These are phyloP conservation scores for Bubo bubo DNA, from an alignment of 2,113 vertebrate species.

Conservation along the genomic window DNA sequence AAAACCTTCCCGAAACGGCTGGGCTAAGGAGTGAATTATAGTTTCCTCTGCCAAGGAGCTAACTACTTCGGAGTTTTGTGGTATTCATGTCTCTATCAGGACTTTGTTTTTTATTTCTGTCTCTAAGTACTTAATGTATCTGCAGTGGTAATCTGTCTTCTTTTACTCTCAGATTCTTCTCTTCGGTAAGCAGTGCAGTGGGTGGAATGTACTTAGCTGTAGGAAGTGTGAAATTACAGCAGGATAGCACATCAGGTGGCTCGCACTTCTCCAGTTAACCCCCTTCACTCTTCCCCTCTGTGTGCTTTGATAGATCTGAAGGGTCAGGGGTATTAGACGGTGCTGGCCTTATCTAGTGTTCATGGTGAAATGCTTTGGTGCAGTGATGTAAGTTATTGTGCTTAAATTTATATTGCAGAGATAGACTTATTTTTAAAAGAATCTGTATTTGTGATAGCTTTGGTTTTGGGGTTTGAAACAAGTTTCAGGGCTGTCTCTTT, in stretches of 20 bases:
- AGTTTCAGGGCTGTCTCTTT: background rate
- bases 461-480: background rate
- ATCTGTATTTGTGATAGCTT: background rate
- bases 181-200: background rate
- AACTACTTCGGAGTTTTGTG: background rate
- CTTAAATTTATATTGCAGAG: background rate
- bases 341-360: background rate
- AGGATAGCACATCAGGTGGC: background rate
- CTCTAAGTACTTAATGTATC: background rate
- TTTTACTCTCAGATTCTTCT: background rate
- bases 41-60: slow-evolving; percentile 1
- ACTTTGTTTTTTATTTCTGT: background rate
- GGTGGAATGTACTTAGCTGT: background rate
- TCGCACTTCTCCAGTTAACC: background rate
- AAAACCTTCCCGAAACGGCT: background rate
- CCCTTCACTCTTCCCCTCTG: background rate
- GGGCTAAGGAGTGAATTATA: background rate
- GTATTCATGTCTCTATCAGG: background rate
- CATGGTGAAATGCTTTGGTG: background rate
- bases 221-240: background rate
- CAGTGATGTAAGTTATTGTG: background rate
- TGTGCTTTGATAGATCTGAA: background rate
- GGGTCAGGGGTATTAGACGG: background rate
- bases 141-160: background rate
- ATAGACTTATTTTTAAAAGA: background rate